These are phyloP conservation scores for Clupea harengus DNA, from an alignment of 2,113 vertebrate species.

Conservation along the genomic window DNA sequence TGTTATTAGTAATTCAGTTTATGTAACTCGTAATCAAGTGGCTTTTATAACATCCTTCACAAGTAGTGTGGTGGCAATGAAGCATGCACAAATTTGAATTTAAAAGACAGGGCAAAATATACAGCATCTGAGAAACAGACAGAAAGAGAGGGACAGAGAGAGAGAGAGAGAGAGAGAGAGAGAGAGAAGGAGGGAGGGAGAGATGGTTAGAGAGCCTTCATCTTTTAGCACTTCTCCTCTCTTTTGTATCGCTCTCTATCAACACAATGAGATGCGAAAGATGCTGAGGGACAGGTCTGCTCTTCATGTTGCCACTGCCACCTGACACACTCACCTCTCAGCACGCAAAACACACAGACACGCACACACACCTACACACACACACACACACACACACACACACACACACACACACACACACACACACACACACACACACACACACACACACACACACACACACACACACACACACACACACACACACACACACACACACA, in stretches of 20 bases:
- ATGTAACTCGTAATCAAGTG: conserved; percentile 18
- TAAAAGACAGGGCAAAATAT: not conserved
- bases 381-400: not conserved
- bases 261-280: not conserved
- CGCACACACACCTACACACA: not conserved
- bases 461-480: not conserved
- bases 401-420: not conserved
- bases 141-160: not conserved
- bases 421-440: not conserved
- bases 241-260: not conserved
- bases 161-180: not conserved
- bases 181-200: not conserved
- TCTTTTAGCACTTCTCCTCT: not conserved
- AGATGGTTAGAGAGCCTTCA: not conserved
- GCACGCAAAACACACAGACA: not conserved
- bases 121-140: not conserved
- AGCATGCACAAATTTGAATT: conserved; percentile 16
- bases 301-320: not conserved
- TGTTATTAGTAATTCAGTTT: conserved; percentile 17
- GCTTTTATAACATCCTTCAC: conserved; percentile 17
- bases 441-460: not conserved
- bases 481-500: not conserved
- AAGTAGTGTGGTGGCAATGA: conserved; percentile 9
- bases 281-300: not conserved
- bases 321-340: not conserved